Conservation (phyloP, 2,797 vertebrate species). For the Anolis apletophallus region DNA sequence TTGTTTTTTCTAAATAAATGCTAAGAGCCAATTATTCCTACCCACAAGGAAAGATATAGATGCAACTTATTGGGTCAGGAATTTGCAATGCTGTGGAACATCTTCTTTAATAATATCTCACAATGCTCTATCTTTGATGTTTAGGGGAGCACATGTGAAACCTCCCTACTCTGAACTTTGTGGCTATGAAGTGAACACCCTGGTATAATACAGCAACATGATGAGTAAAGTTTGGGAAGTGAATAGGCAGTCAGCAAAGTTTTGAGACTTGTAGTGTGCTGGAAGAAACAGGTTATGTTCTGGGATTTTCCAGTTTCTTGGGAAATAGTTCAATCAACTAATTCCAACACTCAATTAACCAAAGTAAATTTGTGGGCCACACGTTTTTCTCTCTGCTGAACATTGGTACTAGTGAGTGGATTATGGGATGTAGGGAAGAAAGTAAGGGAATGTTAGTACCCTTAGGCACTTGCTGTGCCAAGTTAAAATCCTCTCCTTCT, state of each 20-base stretch:
- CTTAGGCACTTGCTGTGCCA: not conserved
- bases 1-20: slow-evolving; percentile 51
- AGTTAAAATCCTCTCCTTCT: not conserved
- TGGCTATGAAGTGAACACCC: not conserved
- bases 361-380: no score
- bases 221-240: not conserved
- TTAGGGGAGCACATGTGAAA: not conserved
- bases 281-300: not conserved
- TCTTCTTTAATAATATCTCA: not conserved
- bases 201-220: not conserved
- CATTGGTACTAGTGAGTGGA: not conserved
- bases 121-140: not conserved
- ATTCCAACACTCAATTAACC: not conserved
- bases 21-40: slow-evolving; percentile 55
- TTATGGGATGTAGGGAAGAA: not conserved
- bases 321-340: not conserved
- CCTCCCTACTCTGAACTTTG: not conserved
- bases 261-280: not conserved
- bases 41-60: slow-evolving; percentile 52
- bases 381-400: not conserved
- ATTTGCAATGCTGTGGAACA: slow-evolving; percentile 28
- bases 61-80: not conserved
- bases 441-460: not conserved
- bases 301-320: not conserved
- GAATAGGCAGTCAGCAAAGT: not conserved